Conservation (phyloP, 2,113 vertebrate species). For the Arizona elegans region DNA sequence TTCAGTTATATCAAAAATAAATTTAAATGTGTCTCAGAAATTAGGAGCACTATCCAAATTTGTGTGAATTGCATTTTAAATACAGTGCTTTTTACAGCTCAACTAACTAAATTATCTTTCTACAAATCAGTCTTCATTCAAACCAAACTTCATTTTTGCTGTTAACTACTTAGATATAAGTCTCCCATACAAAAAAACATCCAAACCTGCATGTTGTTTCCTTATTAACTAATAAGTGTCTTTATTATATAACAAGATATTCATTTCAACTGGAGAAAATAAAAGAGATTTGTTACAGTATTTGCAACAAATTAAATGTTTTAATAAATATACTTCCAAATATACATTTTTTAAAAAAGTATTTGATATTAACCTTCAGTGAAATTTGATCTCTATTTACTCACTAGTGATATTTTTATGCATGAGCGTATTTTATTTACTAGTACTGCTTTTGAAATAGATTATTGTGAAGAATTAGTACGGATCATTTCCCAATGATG, state of each 20-base stretch:
- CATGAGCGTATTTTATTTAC: constrained; percentile 69
- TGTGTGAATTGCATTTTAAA: background rate
- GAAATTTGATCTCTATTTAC: background rate
- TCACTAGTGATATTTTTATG: constrained; percentile 57
- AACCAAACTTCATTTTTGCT: constrained; percentile 56
- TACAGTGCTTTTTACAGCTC: constrained; percentile 51
- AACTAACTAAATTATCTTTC: constrained; percentile 60
- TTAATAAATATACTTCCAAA: constrained; percentile 2
- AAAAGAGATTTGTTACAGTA: background rate
- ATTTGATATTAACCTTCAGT: constrained; percentile 12
- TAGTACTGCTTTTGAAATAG: constrained; percentile 38
- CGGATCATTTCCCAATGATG: constrained; percentile 48
- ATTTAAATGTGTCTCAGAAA: constrained; percentile 34
- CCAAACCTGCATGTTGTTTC: constrained; percentile 60
- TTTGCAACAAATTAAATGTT: constrained; percentile 7
- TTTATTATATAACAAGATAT: constrained; percentile 43
- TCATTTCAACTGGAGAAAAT: background rate
- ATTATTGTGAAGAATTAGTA: constrained; percentile 43
- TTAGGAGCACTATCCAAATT: constrained; percentile 22
- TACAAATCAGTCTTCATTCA: constrained; percentile 50
- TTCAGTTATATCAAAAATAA: constrained; percentile 28
- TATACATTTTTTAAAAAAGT: background rate
- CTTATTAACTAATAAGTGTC: constrained; percentile 59
- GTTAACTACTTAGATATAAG: constrained; percentile 58
- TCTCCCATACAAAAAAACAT: constrained; percentile 24